Evolutionary conservation across 2,888 invertebrate species (phyloP).

Genomic region (Lacanobia wlatinum): DNA sequence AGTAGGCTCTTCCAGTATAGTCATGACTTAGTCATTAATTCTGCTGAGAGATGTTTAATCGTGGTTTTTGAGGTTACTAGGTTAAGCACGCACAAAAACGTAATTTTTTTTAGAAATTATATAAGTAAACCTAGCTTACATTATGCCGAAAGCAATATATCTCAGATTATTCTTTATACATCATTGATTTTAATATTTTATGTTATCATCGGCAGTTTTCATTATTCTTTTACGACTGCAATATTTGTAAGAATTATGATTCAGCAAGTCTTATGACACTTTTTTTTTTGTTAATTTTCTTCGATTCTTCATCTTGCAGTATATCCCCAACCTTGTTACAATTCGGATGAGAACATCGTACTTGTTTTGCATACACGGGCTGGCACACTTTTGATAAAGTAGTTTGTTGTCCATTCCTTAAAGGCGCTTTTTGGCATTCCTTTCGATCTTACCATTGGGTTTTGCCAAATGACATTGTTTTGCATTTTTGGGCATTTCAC

Average conservation of each 20-base stretch:
- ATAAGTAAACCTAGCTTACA: not conserved
- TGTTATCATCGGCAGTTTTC: too few species aligned
- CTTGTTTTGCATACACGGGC: slow-evolving; percentile 31
- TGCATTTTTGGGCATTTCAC: slow-evolving; percentile 14
- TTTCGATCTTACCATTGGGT: slow-evolving; percentile 18
- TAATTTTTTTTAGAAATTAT: slow-evolving; percentile 4
- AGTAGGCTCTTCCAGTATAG: slow-evolving; percentile 2
- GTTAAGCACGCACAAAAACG: not conserved
- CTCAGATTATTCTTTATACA: not conserved
- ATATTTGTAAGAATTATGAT: not conserved
- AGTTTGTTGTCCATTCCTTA: slow-evolving; percentile 24
- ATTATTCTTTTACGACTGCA: too few species aligned
- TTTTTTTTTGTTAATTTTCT: not conserved
- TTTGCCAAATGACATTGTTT: slow-evolving; percentile 33
- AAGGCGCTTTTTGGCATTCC: slow-evolving; percentile 38
- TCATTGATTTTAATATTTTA: not conserved
- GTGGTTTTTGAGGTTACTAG: slow-evolving; percentile 29
- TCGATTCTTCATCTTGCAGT: slow-evolving; percentile 3
- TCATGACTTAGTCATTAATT: slow-evolving; percentile 39
- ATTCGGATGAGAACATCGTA: slow-evolving; percentile 29
- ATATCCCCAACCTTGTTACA: slow-evolving; percentile 12
- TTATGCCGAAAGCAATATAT: not conserved
- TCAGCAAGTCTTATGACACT: not conserved
- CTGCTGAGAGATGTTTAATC: slow-evolving; percentile 33
- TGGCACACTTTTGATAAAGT: slow-evolving; percentile 48